These are phyloP conservation scores for Neotoxoptera formosana DNA, from an alignment of 1,140 invertebrate species.

Conservation along the genomic window DNA sequence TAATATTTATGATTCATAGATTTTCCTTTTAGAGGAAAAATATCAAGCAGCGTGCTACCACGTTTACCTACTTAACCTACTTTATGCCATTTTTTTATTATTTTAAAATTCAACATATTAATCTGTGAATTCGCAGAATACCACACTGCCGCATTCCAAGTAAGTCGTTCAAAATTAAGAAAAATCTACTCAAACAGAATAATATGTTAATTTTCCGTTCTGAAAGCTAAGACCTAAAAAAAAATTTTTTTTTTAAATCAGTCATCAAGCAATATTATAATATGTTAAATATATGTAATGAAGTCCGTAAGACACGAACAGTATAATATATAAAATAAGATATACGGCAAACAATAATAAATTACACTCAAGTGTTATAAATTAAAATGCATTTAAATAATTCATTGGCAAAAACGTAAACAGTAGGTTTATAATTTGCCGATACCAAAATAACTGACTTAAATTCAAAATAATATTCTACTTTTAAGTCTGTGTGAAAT, in stretches of 20 bases:
- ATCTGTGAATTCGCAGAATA: neutral
- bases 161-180: too few relatives aligned
- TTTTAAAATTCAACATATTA: neutral
- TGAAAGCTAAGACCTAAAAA: too few relatives aligned
- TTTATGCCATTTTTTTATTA: neutral
- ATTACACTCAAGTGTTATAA: neutral
- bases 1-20: too few relatives aligned
- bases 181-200: neutral
- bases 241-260: neutral
- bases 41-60: too few relatives aligned
- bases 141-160: neutral
- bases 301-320: neutral
- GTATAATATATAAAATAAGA: neutral
- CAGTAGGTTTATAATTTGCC: neutral
- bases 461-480: neutral
- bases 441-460: neutral
- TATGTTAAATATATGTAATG: neutral
- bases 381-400: neutral
- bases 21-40: too few relatives aligned
- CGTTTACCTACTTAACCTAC: too few relatives aligned
- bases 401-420: neutral
- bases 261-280: neutral
- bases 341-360: neutral
- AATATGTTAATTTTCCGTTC: neutral
- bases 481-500: neutral